phyloP scores from a whole-genome alignment of 2,888 invertebrate genomes.

The Helobdella robusta region DNA sequence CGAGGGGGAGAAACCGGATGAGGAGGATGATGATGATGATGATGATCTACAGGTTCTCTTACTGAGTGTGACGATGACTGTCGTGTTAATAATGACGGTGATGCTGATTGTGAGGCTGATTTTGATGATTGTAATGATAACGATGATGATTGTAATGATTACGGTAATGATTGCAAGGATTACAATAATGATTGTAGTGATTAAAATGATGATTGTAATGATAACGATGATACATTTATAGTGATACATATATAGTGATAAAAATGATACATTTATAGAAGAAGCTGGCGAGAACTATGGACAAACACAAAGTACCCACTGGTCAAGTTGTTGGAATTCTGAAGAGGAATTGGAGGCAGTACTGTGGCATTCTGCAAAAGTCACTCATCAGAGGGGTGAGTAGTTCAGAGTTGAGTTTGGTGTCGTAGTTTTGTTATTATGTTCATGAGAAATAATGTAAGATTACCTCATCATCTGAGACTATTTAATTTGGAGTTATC shows the following conservation, averaged over 20 bases:
- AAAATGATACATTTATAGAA: not conserved
- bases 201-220: too few species aligned
- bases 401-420: too few species aligned
- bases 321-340: conserved; percentile 86
- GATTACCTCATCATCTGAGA: too few species aligned
- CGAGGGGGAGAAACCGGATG: conserved; percentile 48
- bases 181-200: too few species aligned
- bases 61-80: not conserved
- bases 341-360: conserved; percentile 89
- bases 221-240: too few species aligned
- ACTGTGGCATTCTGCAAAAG: conserved; percentile 84
- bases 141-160: too few species aligned
- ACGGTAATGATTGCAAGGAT: too few species aligned
- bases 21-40: conserved; percentile 43
- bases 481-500: too few species aligned
- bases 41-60: not conserved
- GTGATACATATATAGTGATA: too few species aligned
- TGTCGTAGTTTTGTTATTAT: too few species aligned
- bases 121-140: too few species aligned
- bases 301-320: conserved; percentile 53
- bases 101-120: not conserved
- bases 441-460: too few species aligned
- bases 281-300: conserved; percentile 6
- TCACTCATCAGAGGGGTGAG: conserved; percentile 57
- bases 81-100: not conserved